Percentiles rank a stretch among this genome's conserved stretches.
These are phyloP conservation scores for Exocentrus adspersus DNA, from an alignment of 2,888 invertebrate genomes.

Conservation along the genomic window DNA sequence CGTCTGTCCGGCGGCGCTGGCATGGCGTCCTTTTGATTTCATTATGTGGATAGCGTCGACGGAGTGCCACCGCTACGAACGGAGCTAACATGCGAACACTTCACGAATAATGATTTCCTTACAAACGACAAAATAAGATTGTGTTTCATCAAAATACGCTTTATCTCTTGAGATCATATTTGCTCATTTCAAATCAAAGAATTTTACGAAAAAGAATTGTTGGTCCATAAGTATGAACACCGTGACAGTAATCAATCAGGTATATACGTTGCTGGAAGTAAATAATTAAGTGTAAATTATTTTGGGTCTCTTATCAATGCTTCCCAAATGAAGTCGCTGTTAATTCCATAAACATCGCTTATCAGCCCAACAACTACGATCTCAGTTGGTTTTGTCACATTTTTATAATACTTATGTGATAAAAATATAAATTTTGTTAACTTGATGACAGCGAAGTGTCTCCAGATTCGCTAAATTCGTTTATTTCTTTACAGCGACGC, in stretches of 20 bases:
- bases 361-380: too few relatives aligned
- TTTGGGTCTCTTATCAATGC: too few relatives aligned
- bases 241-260: too few relatives aligned
- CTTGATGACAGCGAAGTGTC: background rate
- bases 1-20: conserved; percentile 25
- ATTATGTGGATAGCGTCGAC: conserved; percentile 31
- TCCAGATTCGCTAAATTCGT: background rate
- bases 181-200: background rate
- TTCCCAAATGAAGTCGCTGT: too few relatives aligned
- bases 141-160: background rate
- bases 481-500: conserved; percentile 75
- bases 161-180: background rate
- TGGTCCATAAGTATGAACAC: too few relatives aligned
- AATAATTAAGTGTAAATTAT: too few relatives aligned
- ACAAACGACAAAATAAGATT: conserved; percentile 11
- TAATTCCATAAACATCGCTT: too few relatives aligned
- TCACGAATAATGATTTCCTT: conserved; percentile 38
- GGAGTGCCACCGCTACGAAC: conserved; percentile 29
- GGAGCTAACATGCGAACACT: conserved; percentile 35
- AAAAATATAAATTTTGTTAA: too few relatives aligned
- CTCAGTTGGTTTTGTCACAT: too few relatives aligned
- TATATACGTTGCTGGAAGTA: too few relatives aligned
- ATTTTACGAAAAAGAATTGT: too few relatives aligned
- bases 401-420: too few relatives aligned
- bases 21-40: conserved; percentile 39